A percentile compares a stretch with the other conserved stretches of the same genome.
Conservation (phyloP, 2,113 vertebrate genomes). For the Takifugu bimaculatus region DNA sequence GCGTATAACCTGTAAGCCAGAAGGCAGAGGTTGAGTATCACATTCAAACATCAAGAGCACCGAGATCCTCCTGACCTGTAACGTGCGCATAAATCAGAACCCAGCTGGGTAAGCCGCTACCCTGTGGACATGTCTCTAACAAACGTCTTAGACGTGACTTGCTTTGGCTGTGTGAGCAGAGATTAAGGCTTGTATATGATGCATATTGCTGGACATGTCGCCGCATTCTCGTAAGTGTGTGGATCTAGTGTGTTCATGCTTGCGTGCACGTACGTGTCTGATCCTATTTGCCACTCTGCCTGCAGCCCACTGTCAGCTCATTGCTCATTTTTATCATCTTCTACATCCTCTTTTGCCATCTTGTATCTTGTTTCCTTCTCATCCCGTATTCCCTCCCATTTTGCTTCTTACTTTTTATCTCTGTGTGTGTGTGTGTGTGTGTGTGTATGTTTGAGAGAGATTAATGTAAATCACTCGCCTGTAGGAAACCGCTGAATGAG, state of each 20-base stretch:
- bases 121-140: slow-evolving; percentile 11
- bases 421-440: slow-evolving; percentile 16
- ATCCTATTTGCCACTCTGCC: no score
- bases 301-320: no score
- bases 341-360: no score
- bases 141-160: slow-evolving; percentile 41
- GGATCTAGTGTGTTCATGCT: neutral
- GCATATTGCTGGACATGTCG: slow-evolving; percentile 23
- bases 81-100: neutral
- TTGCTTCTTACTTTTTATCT: no score
- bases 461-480: no score
- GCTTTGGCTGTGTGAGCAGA: slow-evolving; percentile 36
- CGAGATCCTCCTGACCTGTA: neutral
- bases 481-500: no score
- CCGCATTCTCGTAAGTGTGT: slow-evolving; percentile 1
- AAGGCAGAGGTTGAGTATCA: neutral
- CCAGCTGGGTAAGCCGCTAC: neutral
- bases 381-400: no score
- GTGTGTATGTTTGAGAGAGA: slow-evolving; percentile 51
- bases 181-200: slow-evolving; percentile 33
- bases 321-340: no score
- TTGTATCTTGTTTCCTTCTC: no score
- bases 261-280: no score
- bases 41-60: neutral
- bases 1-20: no score